These are phyloP conservation scores for Rhinichthys klamathensis DNA, from an alignment of 2,113 vertebrate species.

Conservation along the genomic window DNA sequence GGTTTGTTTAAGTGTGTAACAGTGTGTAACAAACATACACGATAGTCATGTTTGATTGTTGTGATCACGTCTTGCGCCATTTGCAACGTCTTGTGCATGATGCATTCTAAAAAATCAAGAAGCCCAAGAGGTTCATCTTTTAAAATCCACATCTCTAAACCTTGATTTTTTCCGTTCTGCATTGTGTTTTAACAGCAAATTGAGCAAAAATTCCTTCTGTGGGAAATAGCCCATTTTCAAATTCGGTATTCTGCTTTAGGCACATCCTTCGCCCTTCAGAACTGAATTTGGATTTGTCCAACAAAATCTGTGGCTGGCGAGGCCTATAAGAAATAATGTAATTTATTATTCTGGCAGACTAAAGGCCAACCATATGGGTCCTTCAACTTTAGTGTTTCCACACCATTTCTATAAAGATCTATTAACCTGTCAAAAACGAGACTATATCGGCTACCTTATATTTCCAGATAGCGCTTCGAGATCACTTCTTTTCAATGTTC, in stretches of 20 bases:
- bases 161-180: no score
- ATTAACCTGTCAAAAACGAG: constrained; percentile 48
- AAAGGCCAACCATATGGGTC: constrained; percentile 31
- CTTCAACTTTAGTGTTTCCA: constrained; percentile 51
- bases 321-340: constrained; percentile 37
- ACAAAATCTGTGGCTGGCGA: constrained; percentile 15
- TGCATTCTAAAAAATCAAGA: no score
- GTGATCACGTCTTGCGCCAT: no score
- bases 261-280: background rate
- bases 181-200: no score
- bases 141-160: no score
- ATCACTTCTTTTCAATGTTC: constrained; percentile 36
- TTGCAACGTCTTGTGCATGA: no score
- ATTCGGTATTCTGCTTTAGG: background rate
- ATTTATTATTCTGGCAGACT: constrained; percentile 48
- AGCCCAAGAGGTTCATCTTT: no score
- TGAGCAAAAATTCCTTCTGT: no score
- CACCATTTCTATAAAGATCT: constrained; percentile 53
- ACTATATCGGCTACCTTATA: constrained; percentile 36
- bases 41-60: no score
- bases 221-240: no score
- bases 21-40: no score
- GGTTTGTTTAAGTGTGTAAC: no score
- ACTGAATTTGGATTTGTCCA: constrained; percentile 29
- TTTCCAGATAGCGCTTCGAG: constrained; percentile 24